A percentile compares a stretch with the other conserved stretches of the same genome.
phyloP scores from a whole-genome alignment of 2,797 vertebrate genomes.

The Danio aesculapii region DNA sequence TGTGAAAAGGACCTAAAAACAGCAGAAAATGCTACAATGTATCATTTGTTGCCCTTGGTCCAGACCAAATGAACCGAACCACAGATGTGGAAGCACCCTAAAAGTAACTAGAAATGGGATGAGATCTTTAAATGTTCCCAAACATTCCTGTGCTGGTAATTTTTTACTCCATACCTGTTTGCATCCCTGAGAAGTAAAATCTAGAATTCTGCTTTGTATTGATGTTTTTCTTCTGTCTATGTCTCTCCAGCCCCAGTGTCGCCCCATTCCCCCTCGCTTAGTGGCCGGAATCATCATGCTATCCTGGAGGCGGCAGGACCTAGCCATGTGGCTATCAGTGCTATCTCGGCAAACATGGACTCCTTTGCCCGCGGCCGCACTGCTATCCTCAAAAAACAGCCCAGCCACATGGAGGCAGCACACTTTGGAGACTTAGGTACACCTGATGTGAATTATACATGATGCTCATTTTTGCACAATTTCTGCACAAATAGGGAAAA shows the following conservation, averaged over 20 bases:
- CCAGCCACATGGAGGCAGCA: slow-evolving; percentile 96
- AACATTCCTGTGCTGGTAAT: too few relatives aligned
- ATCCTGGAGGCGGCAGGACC: slow-evolving; percentile 94
- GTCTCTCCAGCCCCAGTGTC: slow-evolving; percentile 74
- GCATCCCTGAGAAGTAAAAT: too few relatives aligned
- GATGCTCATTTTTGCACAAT: too few relatives aligned
- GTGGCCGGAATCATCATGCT: slow-evolving; percentile 90
- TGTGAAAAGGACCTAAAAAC: too few relatives aligned
- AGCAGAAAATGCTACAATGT: too few relatives aligned
- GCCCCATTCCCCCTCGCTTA: slow-evolving; percentile 87
- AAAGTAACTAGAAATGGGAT: too few relatives aligned
- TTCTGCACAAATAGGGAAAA: too few relatives aligned
- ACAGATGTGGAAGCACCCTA: too few relatives aligned
- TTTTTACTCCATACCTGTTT: too few relatives aligned
- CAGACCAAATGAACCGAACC: too few relatives aligned
- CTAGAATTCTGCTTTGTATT: not conserved
- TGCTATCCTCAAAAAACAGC: slow-evolving; percentile 97
- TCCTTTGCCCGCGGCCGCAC: slow-evolving; percentile 96
- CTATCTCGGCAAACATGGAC: slow-evolving; percentile 99
- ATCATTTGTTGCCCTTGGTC: too few relatives aligned
- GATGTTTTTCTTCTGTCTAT: not conserved
- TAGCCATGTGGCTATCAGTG: slow-evolving; percentile 97
- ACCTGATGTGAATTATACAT: not conserved
- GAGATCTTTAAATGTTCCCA: too few relatives aligned
- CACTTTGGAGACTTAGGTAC: slow-evolving; percentile 98